These are phyloP conservation scores for Notechis scutatus DNA, from an alignment of 2,113 vertebrate species.

Conservation along the genomic window DNA sequence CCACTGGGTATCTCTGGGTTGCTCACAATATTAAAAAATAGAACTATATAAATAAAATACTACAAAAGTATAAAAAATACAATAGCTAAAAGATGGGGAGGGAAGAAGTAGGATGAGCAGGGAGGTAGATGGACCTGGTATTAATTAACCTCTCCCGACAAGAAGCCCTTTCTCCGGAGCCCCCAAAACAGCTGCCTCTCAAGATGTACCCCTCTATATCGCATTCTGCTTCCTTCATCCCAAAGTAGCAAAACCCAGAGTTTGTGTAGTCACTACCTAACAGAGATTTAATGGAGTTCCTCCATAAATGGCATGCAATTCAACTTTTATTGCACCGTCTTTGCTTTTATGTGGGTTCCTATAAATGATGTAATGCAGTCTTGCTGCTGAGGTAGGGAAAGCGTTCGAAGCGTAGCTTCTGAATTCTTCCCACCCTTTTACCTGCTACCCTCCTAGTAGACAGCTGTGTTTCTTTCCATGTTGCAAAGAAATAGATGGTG, in stretches of 20 bases:
- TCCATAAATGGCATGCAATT: not conserved
- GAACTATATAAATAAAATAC: too few relatives aligned
- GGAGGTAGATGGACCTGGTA: too few relatives aligned
- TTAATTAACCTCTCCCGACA: too few relatives aligned
- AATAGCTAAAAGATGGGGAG: too few relatives aligned
- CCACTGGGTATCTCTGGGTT: too few relatives aligned
- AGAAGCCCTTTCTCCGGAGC: too few relatives aligned
- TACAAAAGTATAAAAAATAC: too few relatives aligned
- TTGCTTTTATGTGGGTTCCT: not conserved
- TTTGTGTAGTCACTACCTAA: not conserved
- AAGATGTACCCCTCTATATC: not conserved
- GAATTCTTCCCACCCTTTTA: not conserved
- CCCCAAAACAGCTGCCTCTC: too few relatives aligned
- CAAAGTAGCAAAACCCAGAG: not conserved
- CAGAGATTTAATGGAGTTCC: not conserved
- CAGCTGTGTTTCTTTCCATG: not conserved
- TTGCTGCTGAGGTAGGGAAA: not conserved
- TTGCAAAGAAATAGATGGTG: not conserved
- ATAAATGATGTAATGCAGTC: not conserved
- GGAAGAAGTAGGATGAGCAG: too few relatives aligned
- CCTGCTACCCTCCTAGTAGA: not conserved
- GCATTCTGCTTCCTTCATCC: not conserved
- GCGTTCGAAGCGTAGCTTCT: not conserved
- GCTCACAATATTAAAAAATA: too few relatives aligned
- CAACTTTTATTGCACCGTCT: not conserved